A percentile compares a stretch with the other conserved stretches of the same genome.
These are phyloP conservation scores for Noctuana brunneofusca DNA, from an alignment of 2,888 invertebrate genomes.

Conservation along the genomic window DNA sequence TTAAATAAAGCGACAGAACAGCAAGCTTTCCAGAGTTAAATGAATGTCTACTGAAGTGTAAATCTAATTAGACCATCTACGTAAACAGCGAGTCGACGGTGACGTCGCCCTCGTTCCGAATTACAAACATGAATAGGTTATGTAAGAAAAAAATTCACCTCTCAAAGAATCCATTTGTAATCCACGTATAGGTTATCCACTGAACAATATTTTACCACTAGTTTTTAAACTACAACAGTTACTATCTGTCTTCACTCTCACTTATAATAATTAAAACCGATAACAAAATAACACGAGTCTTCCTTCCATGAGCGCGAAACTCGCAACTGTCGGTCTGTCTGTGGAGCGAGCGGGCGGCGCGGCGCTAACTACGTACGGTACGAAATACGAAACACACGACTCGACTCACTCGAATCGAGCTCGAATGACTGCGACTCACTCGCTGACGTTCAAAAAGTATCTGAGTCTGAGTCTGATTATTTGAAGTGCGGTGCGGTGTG, in stretches of 20 bases:
- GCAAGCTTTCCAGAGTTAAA: slow-evolving; percentile 17
- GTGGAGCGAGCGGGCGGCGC: slow-evolving; percentile 41
- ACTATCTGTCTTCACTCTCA: slow-evolving; percentile 55
- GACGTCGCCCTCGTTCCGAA: slow-evolving; percentile 59
- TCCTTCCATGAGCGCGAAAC: slow-evolving; percentile 68
- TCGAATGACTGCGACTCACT: slow-evolving; percentile 35
- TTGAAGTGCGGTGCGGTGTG: too few species aligned
- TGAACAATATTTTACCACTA: slow-evolving; percentile 50
- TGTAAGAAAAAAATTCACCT: slow-evolving; percentile 63
- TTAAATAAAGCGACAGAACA: slow-evolving; percentile 4
- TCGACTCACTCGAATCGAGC: slow-evolving; percentile 35
- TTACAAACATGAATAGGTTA: slow-evolving; percentile 66
- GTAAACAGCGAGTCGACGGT: slow-evolving; percentile 40
- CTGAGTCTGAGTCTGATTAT: slow-evolving; percentile 23
- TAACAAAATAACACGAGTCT: slow-evolving; percentile 58
- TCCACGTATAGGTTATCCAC: slow-evolving; percentile 46
- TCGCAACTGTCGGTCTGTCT: slow-evolving; percentile 59
- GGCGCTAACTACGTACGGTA: slow-evolving; percentile 44
- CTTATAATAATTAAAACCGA: slow-evolving; percentile 51
- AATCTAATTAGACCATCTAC: slow-evolving; percentile 34
- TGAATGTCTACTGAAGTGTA: slow-evolving; percentile 16
- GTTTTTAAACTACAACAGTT: slow-evolving; percentile 43
- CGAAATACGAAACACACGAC: slow-evolving; percentile 32
- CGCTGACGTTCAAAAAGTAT: slow-evolving; percentile 43
- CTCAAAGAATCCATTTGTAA: slow-evolving; percentile 68